These are phyloP conservation scores for Philotrypesis tridentata DNA, from an alignment of 1,140 invertebrate species.

Conservation along the genomic window DNA sequence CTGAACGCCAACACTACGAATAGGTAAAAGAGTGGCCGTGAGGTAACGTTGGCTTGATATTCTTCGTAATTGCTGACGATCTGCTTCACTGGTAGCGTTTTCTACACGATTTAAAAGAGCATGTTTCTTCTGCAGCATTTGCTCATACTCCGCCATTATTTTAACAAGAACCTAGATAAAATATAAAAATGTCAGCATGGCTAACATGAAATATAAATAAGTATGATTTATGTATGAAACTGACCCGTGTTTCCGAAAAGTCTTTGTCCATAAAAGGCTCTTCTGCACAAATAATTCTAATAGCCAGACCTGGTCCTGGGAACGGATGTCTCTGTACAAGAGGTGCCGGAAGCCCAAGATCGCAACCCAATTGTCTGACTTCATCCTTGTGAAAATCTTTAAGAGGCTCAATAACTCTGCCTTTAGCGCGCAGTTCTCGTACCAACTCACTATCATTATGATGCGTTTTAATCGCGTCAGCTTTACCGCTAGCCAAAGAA, in stretches of 20 bases:
- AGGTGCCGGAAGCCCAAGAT: constrained; percentile 90
- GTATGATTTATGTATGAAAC: constrained; percentile 1
- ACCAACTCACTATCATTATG: constrained; percentile 99
- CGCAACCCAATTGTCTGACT: constrained; percentile 88
- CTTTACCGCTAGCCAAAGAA: constrained; percentile 86
- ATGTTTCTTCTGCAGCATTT: constrained; percentile 94
- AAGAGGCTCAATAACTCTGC: constrained; percentile 96
- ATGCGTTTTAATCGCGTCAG: constrained; percentile 99
- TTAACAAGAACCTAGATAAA: constrained; percentile 85
- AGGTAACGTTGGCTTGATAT: constrained; percentile 88
- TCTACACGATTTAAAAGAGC: constrained; percentile 92
- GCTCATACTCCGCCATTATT: constrained; percentile 94
- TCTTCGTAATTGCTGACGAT: constrained; percentile 80
- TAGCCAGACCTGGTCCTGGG: constrained; percentile 95
- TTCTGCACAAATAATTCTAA: constrained; percentile 95
- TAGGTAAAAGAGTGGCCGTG: constrained; percentile 91
- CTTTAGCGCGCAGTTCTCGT: constrained; percentile 87
- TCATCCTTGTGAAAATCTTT: constrained; percentile 99
- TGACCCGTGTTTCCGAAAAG: constrained; percentile 93
- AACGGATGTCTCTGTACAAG: constrained; percentile 97
- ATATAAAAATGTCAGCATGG: not conserved
- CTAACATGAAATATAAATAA: not conserved
- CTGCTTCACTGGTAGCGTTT: constrained; percentile 84
- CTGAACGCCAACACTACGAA: constrained; percentile 98
- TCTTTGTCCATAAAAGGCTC: constrained; percentile 97